Base-by-base conservation (phyloP, 2,888 invertebrate genomes). In the Megamerina dolium region DNA sequence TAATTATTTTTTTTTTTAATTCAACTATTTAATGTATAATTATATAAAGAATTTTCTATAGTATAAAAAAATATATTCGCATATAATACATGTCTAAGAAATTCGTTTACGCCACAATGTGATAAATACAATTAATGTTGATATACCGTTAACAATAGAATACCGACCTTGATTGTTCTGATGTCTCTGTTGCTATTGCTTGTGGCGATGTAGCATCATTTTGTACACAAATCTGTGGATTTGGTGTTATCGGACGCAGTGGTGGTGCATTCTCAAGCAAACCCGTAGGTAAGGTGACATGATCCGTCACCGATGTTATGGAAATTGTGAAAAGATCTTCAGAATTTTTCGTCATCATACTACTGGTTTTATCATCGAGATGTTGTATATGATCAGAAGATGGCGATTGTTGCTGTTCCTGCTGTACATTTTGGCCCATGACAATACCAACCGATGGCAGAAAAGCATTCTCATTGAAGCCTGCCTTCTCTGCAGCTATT, bases 401-500 rank as follows among this genome's bases (percentile, higher is more conserved):
- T n/a, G 53, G 52, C 35, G 52, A 51, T 39, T 53, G 55, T 26
- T 43, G 40, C n/a, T 49, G 43, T 1, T 49, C 50, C 2, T 43
- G 33, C 37, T 51, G 53, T 2, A 58, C 62, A 27, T 59, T 61
- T 18, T 61, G 59, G 26, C 66, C 68, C 75, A 82, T 77, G 0
- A 82, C 78, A 47, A 83, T 82, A n/a, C 83, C 77, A 37, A 81
- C 76, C 48, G 79, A 76, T 1, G 85, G 80, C 14, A 82, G 64
- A 54, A 82, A 81, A 5, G 78, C 73, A 44, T 79, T 70, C 51
- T 72, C 69, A 14, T 67, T 70, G 20, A 52, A 51, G 19, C 55
- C 59, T 2, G 55, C 49, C 16, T 61, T 61, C 18, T 61, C 62
- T 4, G 56, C 35, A 9, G 49, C 51, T 0, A 57, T 51, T 36